Base-by-base conservation (phyloP, 2,113 vertebrate species). In the Bucco capensis region DNA sequence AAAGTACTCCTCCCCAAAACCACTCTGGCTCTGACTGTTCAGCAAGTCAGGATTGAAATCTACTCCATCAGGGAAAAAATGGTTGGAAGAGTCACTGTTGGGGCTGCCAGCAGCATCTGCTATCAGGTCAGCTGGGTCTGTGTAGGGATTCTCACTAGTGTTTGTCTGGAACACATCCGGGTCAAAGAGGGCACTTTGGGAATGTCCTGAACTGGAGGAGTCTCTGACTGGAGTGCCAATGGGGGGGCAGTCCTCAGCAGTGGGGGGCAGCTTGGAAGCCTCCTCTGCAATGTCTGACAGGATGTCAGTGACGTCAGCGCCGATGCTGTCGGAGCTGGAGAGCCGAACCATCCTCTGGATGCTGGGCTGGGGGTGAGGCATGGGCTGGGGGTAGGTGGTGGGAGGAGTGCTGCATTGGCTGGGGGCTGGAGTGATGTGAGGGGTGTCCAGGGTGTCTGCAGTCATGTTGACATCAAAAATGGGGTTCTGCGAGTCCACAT, bases 321-420 rank as follows among this genome's bases (percentile, higher is more conserved):
- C 99, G 42, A 99, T 99, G 96, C 98, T 99, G 96, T 99, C 99
- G 46, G 99, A 99, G 92, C 99, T 99, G 31, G 99, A 98, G 10
- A 99, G 98, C 23, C 99, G 98, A 54, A 98, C 98, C 96, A 99
- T 99, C 42, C 99, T 98, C 92, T 98, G 98, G 94, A 98, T 98
- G 46, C 97, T 96, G 95, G 98, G 97, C 49, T 97, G 98, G 1
- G 98, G 21, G 37, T 98, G 98, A 74, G 98, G 97, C 14, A 98
- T 91, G 5, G 97, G 94, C 93, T 98, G 98, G 2, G 97, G 97
- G 92, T 97, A 98, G 4, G 97, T 98, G 40, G 98, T 92, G 2
- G 99, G 99, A 23, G 99, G 99, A 51, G 99, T 99, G 90, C 98
- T 99, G 96, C 99, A 99, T 76, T 99, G 99, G 96, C 99, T 99